Base-by-base conservation (phyloP, 2,797 vertebrate genomes). In the Epinephelus coioides region DNA sequence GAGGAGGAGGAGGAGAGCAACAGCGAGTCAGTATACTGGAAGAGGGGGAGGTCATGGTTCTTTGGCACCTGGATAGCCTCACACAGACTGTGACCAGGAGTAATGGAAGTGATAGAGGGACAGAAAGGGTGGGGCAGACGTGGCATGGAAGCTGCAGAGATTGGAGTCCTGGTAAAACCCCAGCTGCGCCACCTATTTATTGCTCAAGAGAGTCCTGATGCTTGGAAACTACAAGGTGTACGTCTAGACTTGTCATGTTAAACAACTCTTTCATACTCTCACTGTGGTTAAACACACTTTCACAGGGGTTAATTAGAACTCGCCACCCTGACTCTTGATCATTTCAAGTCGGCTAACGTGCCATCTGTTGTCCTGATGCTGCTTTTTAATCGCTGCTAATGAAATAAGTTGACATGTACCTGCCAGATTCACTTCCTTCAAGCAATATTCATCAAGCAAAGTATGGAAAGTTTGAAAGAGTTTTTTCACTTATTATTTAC, bases 41-140 rank as follows among this genome's bases (percentile, higher is more conserved):
- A 40, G 67, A 54, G 25, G 54, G 76, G 69, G 68, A 65, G 47
- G 81, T 85, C 79, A 84, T 63, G 79, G 63, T 81, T 89, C 57
- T 69, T 51, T 17, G n/a, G 65, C 69, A 65, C 70, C 67, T 83
- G 78, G 57, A 50, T 69, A 5, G 62, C 79, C 57, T 69, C 84
- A 69, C 61, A 76, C 85, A 59, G 59, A 79, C 66, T 86, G 76
- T 85, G 87, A 88, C 87, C 74, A 64, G 25, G 17, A 69, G 70
- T 84, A 84, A 85, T 82, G 56, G 69, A 77, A 82, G 64, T 79
- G 67, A 87, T 78, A 11, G 38, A 55, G 23, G 56, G 71, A 69
- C 69, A 7, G 40, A 34, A 70, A 15, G 23, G 68, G 67, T 21
- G 44, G 44, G 53, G 64, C 67, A 67, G 25, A 62, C 50, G 61